These are phyloP conservation scores for Limnephilus lunatus DNA, from an alignment of 2,888 invertebrate genomes.

Conservation along the genomic window DNA sequence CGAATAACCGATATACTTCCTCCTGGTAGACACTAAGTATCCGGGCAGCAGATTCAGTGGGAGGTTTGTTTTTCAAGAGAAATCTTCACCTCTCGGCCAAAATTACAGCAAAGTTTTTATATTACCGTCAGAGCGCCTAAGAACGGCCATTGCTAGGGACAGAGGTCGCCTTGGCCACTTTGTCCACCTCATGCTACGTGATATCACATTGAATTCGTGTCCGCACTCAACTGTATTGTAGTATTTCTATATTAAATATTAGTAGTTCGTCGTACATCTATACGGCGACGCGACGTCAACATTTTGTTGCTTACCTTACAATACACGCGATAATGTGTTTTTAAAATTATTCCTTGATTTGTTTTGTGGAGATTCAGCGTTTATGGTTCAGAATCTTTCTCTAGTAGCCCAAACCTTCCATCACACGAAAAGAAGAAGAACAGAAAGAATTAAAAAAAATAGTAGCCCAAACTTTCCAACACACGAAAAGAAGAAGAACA, in stretches of 20 bases:
- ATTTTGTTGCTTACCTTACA: background rate
- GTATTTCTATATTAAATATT: background rate
- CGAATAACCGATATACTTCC: conserved; percentile 57
- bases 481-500: too few species aligned
- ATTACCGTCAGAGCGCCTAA: conserved; percentile 64
- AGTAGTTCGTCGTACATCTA: background rate
- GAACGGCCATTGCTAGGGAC: conserved; percentile 58
- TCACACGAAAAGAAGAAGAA: background rate
- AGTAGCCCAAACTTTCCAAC: too few species aligned
- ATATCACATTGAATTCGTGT: background rate
- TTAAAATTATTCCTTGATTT: too few species aligned
- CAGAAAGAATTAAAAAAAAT: too few species aligned
- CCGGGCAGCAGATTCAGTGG: conserved; percentile 11
- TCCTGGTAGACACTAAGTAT: conserved; percentile 2
- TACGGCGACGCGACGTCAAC: background rate
- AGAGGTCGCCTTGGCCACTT: background rate
- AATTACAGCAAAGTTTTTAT: conserved; percentile 66
- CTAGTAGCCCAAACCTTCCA: background rate
- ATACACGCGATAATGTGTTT: background rate
- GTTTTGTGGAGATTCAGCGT: too few species aligned
- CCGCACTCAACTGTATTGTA: background rate
- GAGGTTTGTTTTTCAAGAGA: conserved; percentile 62
- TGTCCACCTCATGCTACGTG: background rate
- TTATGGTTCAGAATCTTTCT: background rate
- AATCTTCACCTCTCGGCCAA: conserved; percentile 65